Percentiles rank a stretch among this genome's conserved stretches.
Evolutionary conservation across 2,888 invertebrate genomes (phyloP).

Genomic region (Pheosia gnoma): DNA sequence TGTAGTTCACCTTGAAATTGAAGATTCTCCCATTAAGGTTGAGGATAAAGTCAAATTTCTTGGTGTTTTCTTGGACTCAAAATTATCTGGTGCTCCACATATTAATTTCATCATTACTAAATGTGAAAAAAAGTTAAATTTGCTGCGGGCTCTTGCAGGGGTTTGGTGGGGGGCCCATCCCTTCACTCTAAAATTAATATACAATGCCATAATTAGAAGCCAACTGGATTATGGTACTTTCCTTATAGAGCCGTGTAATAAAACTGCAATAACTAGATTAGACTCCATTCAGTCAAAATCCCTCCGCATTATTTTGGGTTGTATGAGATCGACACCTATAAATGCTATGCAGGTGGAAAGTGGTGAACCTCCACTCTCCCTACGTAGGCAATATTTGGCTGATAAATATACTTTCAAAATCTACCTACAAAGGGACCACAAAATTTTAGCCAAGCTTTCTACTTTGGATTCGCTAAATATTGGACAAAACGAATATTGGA

Average conservation of each 20-base stretch:
- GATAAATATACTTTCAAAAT: neutral
- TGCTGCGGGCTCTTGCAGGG: slow-evolving; percentile 18
- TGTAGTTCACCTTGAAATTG: slow-evolving; percentile 1
- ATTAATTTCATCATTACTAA: slow-evolving; percentile 15
- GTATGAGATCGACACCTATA: neutral
- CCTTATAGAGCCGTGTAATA: slow-evolving; percentile 2
- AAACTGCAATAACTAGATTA: neutral
- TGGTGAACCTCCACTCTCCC: neutral
- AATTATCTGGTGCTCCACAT: slow-evolving; percentile 17
- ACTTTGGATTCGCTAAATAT: too few relatives aligned
- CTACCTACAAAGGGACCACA: too few relatives aligned
- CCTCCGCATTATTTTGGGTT: slow-evolving; percentile 8
- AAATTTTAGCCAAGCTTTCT: too few relatives aligned
- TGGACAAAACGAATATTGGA: too few relatives aligned
- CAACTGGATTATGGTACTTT: slow-evolving; percentile 10
- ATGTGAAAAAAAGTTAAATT: slow-evolving; percentile 26
- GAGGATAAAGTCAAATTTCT: slow-evolving; percentile 23
- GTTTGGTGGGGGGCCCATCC: slow-evolving; percentile 23
- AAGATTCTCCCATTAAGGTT: neutral
- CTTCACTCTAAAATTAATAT: slow-evolving; percentile 6
- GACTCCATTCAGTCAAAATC: slow-evolving; percentile 4
- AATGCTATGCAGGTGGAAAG: slow-evolving; percentile 8
- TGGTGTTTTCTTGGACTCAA: slow-evolving; percentile 23
- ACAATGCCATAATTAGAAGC: slow-evolving; percentile 15
- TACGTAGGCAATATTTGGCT: slow-evolving; percentile 2